Evolutionary conservation across 2,113 vertebrate species (phyloP).

Genomic region (Acanthochromis polyacanthus): DNA sequence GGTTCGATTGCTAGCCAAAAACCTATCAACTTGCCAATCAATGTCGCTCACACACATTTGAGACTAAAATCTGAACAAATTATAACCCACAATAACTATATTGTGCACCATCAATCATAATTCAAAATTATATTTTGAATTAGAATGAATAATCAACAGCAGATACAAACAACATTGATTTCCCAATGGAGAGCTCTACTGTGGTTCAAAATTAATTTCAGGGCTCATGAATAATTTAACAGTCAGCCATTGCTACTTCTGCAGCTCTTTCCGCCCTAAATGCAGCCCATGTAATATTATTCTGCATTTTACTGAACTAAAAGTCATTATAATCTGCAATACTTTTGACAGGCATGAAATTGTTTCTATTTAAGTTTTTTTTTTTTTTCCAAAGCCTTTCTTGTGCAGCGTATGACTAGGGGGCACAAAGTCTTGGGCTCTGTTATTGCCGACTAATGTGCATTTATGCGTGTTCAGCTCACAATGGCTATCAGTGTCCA

Average conservation of each 20-base stretch:
- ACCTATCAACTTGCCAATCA: background rate
- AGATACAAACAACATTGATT: slow-evolving; percentile 78
- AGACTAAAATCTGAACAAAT: background rate
- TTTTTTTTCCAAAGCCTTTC: slow-evolving; percentile 46
- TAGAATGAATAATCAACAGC: slow-evolving; percentile 71
- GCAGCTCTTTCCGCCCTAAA: slow-evolving; percentile 51
- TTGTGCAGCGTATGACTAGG: slow-evolving; percentile 51
- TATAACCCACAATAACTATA: slow-evolving; percentile 16
- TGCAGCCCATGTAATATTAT: slow-evolving; percentile 60
- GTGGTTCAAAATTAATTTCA: slow-evolving; percentile 79
- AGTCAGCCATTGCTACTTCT: slow-evolving; percentile 73
- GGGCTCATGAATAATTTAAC: slow-evolving; percentile 80
- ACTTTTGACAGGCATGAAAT: slow-evolving; percentile 77
- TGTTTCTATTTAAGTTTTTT: slow-evolving; percentile 63
- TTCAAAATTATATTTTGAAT: slow-evolving; percentile 61
- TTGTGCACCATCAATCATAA: slow-evolving; percentile 59
- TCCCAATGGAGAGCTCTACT: slow-evolving; percentile 73
- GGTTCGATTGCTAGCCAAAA: background rate
- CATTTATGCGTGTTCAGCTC: slow-evolving; percentile 74
- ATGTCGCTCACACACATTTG: background rate
- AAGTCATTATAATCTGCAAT: slow-evolving; percentile 64
- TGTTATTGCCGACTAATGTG: slow-evolving; percentile 76
- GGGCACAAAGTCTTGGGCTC: slow-evolving; percentile 60
- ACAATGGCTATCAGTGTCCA: slow-evolving; percentile 75
- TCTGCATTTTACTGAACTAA: slow-evolving; percentile 62